Conservation (phyloP, 2,888 invertebrate species). For the Lacanobia oleracea region DNA sequence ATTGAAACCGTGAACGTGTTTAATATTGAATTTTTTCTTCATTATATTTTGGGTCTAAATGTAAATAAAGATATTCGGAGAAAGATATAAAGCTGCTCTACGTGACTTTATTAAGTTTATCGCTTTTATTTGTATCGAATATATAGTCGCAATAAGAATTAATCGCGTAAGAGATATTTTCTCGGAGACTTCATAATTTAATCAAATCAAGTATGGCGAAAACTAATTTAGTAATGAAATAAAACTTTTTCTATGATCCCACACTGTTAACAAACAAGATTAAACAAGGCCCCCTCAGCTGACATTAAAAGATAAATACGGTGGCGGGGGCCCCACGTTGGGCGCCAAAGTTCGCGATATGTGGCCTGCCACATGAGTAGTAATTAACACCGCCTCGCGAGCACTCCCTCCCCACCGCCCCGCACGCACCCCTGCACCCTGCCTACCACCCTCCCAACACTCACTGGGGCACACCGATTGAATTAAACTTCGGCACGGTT, state of each 20-base stretch:
- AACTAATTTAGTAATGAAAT: conserved; percentile 58
- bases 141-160: background rate
- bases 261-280: conserved; percentile 76
- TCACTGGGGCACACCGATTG: conserved; percentile 87
- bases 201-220: conserved; percentile 30
- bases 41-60: conserved; percentile 53
- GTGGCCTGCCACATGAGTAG: conserved; percentile 88
- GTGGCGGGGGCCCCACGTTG: conserved; percentile 78
- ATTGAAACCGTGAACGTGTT: conserved; percentile 83
- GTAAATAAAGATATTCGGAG: conserved; percentile 13
- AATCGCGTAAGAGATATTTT: background rate
- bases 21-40: conserved; percentile 77
- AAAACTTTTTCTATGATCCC: conserved; percentile 74
- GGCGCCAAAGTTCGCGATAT: conserved; percentile 89
- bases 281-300: conserved; percentile 75
- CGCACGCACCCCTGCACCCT: conserved; percentile 55
- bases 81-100: background rate
- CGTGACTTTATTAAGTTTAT: conserved; percentile 14
- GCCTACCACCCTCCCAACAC: conserved; percentile 68
- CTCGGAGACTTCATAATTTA: conserved; percentile 12
- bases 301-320: conserved; percentile 86
- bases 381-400: conserved; percentile 88
- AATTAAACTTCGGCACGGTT: conserved; percentile 90
- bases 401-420: conserved; percentile 65
- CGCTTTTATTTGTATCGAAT: background rate